A percentile compares a stretch with the other conserved stretches of the same genome.
Evolutionary conservation across 2,888 invertebrate genomes (phyloP).

Genomic region (Calephelis perditalis): DNA sequence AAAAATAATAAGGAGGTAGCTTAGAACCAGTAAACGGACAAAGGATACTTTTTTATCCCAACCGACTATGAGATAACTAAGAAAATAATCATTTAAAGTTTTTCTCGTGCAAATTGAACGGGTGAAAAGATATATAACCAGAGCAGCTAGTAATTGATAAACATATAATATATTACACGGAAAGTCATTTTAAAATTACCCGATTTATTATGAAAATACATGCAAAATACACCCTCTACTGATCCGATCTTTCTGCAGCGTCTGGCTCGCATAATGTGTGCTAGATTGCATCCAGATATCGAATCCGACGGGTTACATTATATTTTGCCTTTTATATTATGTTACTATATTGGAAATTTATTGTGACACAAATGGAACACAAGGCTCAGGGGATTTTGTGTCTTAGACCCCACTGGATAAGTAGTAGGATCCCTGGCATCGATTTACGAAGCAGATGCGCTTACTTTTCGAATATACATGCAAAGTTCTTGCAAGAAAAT

Average conservation of each 20-base stretch:
- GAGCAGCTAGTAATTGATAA: no score
- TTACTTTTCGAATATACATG: slow-evolving; percentile 6
- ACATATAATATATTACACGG: no score
- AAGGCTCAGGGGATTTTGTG: slow-evolving; percentile 1
- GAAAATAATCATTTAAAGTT: no score
- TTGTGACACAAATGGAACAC: slow-evolving; percentile 4
- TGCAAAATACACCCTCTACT: slow-evolving; percentile 1
- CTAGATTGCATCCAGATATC: slow-evolving; percentile 29
- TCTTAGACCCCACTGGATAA: background rate
- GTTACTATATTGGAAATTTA: slow-evolving; percentile 15
- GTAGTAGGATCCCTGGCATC: background rate
- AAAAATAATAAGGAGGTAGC: no score
- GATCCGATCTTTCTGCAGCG: background rate
- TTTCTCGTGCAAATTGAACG: no score
- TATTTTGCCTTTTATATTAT: slow-evolving; percentile 6
- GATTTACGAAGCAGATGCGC: slow-evolving; percentile 1
- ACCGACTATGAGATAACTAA: no score
- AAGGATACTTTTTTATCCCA: no score
- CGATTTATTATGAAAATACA: background rate
- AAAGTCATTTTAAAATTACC: background rate
- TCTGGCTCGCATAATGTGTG: slow-evolving; percentile 24
- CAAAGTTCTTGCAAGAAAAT: slow-evolving; percentile 5
- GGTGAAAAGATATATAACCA: no score
- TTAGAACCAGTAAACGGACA: no score
- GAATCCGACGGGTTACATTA: slow-evolving; percentile 20